A percentile compares a stretch with the other conserved stretches of the same genome.
Evolutionary conservation across 2,797 vertebrate genomes (phyloP).

Genomic region (Onychomys torridus): DNA sequence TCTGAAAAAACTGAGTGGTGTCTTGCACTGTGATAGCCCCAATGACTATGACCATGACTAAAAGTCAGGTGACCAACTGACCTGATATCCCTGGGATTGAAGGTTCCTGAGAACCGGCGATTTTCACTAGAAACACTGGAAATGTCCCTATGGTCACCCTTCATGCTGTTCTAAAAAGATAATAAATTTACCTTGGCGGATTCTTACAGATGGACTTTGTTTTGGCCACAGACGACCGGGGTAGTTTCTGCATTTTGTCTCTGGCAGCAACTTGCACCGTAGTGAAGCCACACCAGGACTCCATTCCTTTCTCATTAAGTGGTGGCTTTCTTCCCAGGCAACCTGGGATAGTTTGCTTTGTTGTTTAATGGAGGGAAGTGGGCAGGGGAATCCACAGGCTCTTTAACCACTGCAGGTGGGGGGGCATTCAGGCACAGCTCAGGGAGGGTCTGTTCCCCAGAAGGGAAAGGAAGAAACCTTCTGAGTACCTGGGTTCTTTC

Average conservation of each 20-base stretch:
- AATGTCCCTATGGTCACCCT: not conserved
- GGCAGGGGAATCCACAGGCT: not conserved
- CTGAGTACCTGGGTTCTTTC: not conserved
- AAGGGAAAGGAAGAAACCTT: not conserved
- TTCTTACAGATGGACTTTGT: not conserved
- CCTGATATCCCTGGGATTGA: not conserved
- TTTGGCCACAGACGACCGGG: not conserved
- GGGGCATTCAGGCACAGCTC: not conserved
- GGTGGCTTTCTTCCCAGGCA: slow-evolving; percentile 58
- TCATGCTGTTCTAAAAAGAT: not conserved
- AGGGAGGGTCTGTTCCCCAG: not conserved
- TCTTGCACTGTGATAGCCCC: not conserved
- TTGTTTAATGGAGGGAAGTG: slow-evolving; percentile 1
- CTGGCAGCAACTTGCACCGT: not conserved
- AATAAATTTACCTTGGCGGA: not conserved
- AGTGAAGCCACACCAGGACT: not conserved
- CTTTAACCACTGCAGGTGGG: not conserved
- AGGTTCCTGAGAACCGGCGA: not conserved
- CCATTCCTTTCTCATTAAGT: slow-evolving; percentile 59
- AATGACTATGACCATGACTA: not conserved
- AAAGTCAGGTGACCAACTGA: not conserved
- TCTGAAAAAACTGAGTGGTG: not conserved
- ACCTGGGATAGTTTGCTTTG: slow-evolving; percentile 39
- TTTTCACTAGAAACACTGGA: not conserved
- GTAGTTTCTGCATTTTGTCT: slow-evolving; percentile 29